Base-by-base conservation (phyloP, 37 sponge, comb jelly and placozoan genomes). In the Oscarella lobularis region DNA sequence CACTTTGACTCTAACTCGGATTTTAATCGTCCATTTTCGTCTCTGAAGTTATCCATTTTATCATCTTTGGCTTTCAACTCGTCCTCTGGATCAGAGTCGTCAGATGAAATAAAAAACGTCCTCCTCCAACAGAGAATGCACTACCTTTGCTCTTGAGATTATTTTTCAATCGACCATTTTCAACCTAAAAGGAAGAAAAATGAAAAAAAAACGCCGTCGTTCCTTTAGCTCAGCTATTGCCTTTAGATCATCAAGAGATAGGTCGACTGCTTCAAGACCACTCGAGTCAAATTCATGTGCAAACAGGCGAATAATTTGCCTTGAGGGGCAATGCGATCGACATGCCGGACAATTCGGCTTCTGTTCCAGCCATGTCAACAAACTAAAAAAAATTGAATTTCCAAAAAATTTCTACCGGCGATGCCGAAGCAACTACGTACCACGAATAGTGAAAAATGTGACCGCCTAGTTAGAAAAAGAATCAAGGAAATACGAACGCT, bases 321-420 rank as follows among this genome's bases (percentile, higher is more conserved):
- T 48, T 9, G 60, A 20, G 20, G 14, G 9, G 60, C 60, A 48
- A 9, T 9, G 20, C 14, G 9, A 27, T 48, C 60, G 60, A 48
- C 60, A 48, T 48, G 20, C 20, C 60, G 60, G 60, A 48, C 60
- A 48, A 9, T 9, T 48, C 60, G 60, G 20, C 14, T 20, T 48
- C 60, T 48, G 60, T 20, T 20, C 20, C 14, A 48, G 60, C 60
- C 60, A 48, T 48, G 14, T 48, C 60, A 48, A 27, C 9, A 9
- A 48, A 20, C 60, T 48, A 48, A 48, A 48, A 48, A 48, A 48
- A 48, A 48, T 48, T 48, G 20, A 48, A 48, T 48, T 48, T 48
- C 9, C 60, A 48, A 27, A 27, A 48, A 48, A 48, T 48, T 48
- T 48, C 60, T 27, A 48, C 9, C 14, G 9, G 20, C 60, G 20